Evolutionary conservation across 2,888 invertebrate species (phyloP), one percentile per base, ranked within the genome.

Genomic region (Pandemis heparana): DNA sequence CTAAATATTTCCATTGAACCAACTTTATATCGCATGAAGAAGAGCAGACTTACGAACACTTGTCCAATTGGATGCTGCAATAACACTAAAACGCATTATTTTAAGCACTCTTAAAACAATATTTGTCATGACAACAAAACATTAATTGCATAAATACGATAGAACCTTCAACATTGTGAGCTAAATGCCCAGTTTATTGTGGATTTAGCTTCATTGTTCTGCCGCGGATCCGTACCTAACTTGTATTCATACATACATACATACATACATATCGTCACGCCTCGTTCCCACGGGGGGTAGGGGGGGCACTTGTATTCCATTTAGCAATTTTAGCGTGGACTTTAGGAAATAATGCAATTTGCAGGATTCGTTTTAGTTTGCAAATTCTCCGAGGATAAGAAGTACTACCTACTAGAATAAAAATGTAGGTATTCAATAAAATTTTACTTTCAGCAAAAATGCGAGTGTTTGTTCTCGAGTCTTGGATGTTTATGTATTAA

Each of bases 1-100:
- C 78, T 81, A 83, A 86, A 81, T 80, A 82, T 80, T 78, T 77
- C 76, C 75, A 80, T 80, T 73, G 67, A 63, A 60, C 68, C 38
- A 60, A 76, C 70, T 76, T 76, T 75, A 64, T 51, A 74, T 32
- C 2, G 23, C 23, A 32, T 32, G 23, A 32, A 32, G 23, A 32
- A 1, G 23, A 32, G 23, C 23, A 32, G 23, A 32, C 23, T 32
- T 32, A 32, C 1, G 23, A 32, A 32, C 23, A 32, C 23, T 32
- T 1, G 23, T 32, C 3, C 23, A 32, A 32, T 32, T 32, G 23
- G 23, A 32, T 4, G 23, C 23, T 32, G 23, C 23, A 32, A 32
- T 32, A 32, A 32, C 23, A 32, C 23, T 32, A 32, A 32, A 23
- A 32, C 4, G 23, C 1, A 32, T 32, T 32, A 32, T 32, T 32